A percentile compares a stretch with the other conserved stretches of the same genome.
phyloP scores from a whole-genome alignment of 1,140 invertebrate species.

The Ditylenchus dipsaci region DNA sequence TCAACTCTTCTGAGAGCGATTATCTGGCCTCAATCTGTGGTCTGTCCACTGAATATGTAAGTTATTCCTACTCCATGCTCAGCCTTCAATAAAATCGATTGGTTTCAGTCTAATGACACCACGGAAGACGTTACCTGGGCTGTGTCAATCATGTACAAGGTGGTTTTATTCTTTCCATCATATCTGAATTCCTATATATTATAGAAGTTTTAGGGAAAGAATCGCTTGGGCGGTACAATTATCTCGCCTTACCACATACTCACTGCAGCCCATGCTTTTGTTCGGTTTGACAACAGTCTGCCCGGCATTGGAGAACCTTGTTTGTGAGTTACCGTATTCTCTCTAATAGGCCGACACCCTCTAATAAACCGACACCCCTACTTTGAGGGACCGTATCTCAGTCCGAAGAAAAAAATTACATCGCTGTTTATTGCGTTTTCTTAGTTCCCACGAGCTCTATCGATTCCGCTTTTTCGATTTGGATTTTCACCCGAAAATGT shows the following conservation, averaged over 20 bases:
- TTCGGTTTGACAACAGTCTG: conserved; percentile 18
- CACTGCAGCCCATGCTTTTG: conserved; percentile 25
- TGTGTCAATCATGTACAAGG: conserved; percentile 23
- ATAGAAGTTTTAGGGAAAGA: conserved; percentile 12
- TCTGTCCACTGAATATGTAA: conserved; percentile 1
- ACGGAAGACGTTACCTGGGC: conserved; percentile 13
- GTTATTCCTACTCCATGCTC: not conserved
- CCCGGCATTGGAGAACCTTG: conserved; percentile 10
- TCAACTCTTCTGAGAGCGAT: too few species aligned
- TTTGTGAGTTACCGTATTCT: too few species aligned
- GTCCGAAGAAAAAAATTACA: too few species aligned
- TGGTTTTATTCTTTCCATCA: not conserved
- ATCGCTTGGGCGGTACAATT: conserved; percentile 20
- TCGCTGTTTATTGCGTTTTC: not conserved
- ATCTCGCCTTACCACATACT: conserved; percentile 28
- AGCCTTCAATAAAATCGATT: not conserved
- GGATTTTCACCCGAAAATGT: too few species aligned
- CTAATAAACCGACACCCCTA: too few species aligned
- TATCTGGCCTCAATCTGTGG: not conserved
- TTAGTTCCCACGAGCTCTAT: not conserved
- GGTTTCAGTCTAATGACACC: not conserved
- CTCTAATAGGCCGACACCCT: too few species aligned
- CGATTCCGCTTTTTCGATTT: too few species aligned
- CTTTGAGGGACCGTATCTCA: too few species aligned
- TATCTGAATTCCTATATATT: not conserved